Percentiles rank a stretch among this genome's conserved stretches.
These are phyloP conservation scores for Drosophila subquinaria DNA, from an alignment of 2,888 invertebrate species.

Conservation along the genomic window DNA sequence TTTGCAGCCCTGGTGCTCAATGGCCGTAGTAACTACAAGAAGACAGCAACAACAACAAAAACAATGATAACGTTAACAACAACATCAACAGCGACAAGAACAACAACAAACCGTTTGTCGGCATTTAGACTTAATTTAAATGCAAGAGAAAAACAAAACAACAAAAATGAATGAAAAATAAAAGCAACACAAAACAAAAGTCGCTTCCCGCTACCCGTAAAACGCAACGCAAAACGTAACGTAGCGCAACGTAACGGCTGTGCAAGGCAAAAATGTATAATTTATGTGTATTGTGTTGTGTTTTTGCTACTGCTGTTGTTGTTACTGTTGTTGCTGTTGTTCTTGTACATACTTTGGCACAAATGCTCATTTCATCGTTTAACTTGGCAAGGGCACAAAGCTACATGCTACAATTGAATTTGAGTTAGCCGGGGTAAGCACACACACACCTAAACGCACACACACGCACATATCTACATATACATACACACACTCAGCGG, in stretches of 20 bases:
- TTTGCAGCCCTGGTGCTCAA: slow-evolving; percentile 30
- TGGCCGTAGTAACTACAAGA: slow-evolving; percentile 20
- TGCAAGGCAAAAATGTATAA: slow-evolving; percentile 66
- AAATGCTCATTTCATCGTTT: slow-evolving; percentile 79
- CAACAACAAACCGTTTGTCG: slow-evolving; percentile 62
- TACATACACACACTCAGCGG: slow-evolving; percentile 36
- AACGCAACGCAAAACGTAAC: slow-evolving; percentile 65
- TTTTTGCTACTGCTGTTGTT: slow-evolving; percentile 19
- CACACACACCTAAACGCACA: slow-evolving; percentile 17
- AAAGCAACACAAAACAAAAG: slow-evolving; percentile 54
- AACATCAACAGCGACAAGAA: slow-evolving; percentile 14
- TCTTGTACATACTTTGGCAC: slow-evolving; percentile 58
- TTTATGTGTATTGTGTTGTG: slow-evolving; percentile 73
- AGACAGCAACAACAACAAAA: slow-evolving; percentile 10
- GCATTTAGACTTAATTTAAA: slow-evolving; percentile 79
- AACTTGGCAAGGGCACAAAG: slow-evolving; percentile 77
- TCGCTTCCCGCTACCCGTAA: slow-evolving; percentile 38
- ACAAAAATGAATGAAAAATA: slow-evolving; percentile 5
- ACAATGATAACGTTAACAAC: slow-evolving; percentile 2
- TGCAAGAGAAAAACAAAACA: slow-evolving; percentile 56
- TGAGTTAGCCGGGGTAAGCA: slow-evolving; percentile 67
- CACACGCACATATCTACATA: slow-evolving; percentile 10
- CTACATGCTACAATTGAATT: slow-evolving; percentile 76
- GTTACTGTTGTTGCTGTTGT: slow-evolving; percentile 20
- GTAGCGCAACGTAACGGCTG: slow-evolving; percentile 77